A percentile compares a stretch with the other conserved stretches of the same genome.
phyloP scores from a whole-genome alignment of 2,888 invertebrate species.

The Taenaris catops region DNA sequence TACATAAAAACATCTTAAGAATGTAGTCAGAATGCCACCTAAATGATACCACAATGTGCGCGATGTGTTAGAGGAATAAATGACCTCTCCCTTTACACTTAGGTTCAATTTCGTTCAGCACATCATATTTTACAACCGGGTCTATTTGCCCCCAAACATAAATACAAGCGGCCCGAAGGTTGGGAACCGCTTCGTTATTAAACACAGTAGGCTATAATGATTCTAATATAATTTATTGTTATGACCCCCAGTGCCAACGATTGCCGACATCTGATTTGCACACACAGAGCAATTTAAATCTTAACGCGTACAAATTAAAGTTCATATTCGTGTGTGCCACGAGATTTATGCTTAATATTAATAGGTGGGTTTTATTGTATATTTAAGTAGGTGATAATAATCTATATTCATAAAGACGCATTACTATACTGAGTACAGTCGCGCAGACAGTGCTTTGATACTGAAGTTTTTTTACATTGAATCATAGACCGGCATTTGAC shows the following conservation, averaged over 20 bases:
- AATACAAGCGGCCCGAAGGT: constrained; percentile 43
- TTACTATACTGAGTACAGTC: no score
- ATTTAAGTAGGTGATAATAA: constrained; percentile 23
- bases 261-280: constrained; percentile 15
- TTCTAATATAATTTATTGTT: constrained; percentile 25
- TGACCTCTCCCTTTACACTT: no score
- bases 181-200: constrained; percentile 34
- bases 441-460: no score
- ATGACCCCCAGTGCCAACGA: constrained; percentile 16
- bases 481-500: no score
- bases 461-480: no score
- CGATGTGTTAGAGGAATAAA: no score
- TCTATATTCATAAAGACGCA: constrained; percentile 6
- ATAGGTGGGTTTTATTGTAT: constrained; percentile 22
- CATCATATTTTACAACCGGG: constrained; percentile 50
- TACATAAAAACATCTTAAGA: no score
- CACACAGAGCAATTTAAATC: constrained; percentile 8
- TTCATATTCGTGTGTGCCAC: constrained; percentile 5
- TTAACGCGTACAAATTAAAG: constrained; percentile 8
- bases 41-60: no score
- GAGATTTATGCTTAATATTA: constrained; percentile 17
- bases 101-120: no score
- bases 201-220: constrained; percentile 24
- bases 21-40: no score
- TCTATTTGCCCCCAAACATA: constrained; percentile 46